Percentiles rank a stretch among this genome's conserved stretches.
These are phyloP conservation scores for Recurvirostra avosetta DNA, from an alignment of 2,113 vertebrate species.

Conservation along the genomic window DNA sequence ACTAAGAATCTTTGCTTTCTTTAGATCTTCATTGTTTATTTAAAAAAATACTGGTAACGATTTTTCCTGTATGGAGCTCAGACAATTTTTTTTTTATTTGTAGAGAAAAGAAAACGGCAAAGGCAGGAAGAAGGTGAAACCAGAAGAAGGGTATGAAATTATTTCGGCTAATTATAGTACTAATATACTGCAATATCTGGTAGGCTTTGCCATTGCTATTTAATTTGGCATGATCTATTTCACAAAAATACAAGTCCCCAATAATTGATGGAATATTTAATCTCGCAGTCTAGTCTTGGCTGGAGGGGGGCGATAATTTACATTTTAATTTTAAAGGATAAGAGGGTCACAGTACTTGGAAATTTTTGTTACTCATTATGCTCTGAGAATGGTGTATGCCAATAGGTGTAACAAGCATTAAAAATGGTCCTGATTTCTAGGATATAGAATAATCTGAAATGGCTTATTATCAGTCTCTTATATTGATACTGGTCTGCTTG, in stretches of 20 bases:
- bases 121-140: constrained; percentile 85
- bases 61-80: not conserved
- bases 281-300: not conserved
- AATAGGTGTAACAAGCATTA: not conserved
- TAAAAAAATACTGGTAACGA: not conserved
- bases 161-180: not conserved
- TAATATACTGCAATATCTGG: not conserved
- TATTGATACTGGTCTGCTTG: not conserved
- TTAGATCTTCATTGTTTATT: not conserved
- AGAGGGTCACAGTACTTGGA: not conserved
- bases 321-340: not conserved
- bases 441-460: not conserved
- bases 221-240: not conserved
- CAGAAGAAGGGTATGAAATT: constrained; percentile 80
- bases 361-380: not conserved
- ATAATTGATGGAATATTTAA: not conserved
- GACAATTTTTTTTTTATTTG: constrained; percentile 26
- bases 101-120: constrained; percentile 90
- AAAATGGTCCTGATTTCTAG: not conserved
- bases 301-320: not conserved
- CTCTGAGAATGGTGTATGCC: not conserved
- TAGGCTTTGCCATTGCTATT: not conserved
- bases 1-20: not conserved
- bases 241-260: not conserved
- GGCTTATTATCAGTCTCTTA: not conserved